Conservation (phyloP, 2,888 invertebrate genomes). For the Dendrolimus pini region DNA sequence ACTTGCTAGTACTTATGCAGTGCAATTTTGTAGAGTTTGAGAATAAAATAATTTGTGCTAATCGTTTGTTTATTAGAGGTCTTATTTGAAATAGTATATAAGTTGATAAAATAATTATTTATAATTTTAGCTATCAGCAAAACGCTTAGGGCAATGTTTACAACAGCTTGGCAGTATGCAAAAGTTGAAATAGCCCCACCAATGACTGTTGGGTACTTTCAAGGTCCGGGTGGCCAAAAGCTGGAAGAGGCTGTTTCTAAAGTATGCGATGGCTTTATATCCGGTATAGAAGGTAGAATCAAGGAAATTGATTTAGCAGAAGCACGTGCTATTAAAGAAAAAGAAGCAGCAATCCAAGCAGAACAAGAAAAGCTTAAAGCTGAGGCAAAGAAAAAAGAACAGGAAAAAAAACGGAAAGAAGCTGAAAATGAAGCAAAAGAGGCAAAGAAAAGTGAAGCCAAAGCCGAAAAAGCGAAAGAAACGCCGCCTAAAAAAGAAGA, state of each 20-base stretch:
- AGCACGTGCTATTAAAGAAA: slow-evolving; percentile 22
- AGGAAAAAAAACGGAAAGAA: slow-evolving; percentile 20
- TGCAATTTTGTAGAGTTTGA: background rate
- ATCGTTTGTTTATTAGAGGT: background rate
- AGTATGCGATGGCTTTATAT: slow-evolving; percentile 26
- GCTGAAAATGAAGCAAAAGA: slow-evolving; percentile 18
- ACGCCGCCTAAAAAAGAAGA: slow-evolving; percentile 10
- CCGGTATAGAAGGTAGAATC: slow-evolving; percentile 25
- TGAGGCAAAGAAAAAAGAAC: slow-evolving; percentile 27
- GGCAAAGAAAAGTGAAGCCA: slow-evolving; percentile 21
- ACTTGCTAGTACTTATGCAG: background rate
- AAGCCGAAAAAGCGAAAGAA: slow-evolving; percentile 15
- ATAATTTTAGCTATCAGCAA: slow-evolving; percentile 40
- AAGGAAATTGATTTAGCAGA: slow-evolving; percentile 36
- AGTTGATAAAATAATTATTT: slow-evolving; percentile 3
- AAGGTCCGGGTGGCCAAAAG: slow-evolving; percentile 35
- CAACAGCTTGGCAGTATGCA: slow-evolving; percentile 47
- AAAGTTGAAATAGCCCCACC: slow-evolving; percentile 64
- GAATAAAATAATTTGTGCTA: background rate
- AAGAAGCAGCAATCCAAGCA: slow-evolving; percentile 34
- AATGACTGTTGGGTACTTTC: slow-evolving; percentile 32
- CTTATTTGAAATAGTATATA: background rate
- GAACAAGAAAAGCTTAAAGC: slow-evolving; percentile 33
- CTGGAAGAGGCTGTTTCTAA: slow-evolving; percentile 33
- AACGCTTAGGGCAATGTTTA: slow-evolving; percentile 25